Conservation (phyloP, 2,113 vertebrate genomes). For the Rhinolophus sinicus region DNA sequence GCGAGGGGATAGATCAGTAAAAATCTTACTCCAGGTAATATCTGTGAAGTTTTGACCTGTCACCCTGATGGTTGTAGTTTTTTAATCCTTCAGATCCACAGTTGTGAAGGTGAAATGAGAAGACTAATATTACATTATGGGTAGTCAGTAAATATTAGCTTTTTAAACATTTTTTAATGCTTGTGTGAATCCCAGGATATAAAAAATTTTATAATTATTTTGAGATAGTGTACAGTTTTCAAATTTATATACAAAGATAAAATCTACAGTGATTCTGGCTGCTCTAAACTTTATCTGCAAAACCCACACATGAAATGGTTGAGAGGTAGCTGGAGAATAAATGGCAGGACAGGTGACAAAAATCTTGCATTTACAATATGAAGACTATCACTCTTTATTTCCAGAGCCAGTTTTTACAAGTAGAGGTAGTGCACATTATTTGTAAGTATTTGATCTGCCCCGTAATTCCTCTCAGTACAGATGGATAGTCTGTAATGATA, state of each 20-base stretch:
- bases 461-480: not conserved
- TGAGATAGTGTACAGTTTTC: not conserved
- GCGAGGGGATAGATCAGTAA: too few species aligned
- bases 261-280: not conserved
- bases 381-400: not conserved
- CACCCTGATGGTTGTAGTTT: not conserved
- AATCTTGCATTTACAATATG: not conserved
- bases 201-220: slow-evolving; percentile 37
- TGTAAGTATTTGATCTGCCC: not conserved
- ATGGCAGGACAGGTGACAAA: not conserved
- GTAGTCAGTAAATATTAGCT: slow-evolving; percentile 34
- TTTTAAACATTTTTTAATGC: slow-evolving; percentile 1
- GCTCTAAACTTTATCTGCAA: not conserved
- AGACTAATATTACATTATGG: not conserved
- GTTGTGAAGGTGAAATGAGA: not conserved
- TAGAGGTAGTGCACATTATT: not conserved
- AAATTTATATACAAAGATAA: not conserved
- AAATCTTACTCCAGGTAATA: too few species aligned
- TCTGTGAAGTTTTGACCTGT: not conserved
- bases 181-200: not conserved
- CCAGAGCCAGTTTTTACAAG: not conserved
- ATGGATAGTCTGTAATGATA: not conserved
- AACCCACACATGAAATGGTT: not conserved
- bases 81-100: not conserved
- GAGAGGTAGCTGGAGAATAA: not conserved